Evolutionary conservation across 53 echinoderm and acorn worm genomes (phyloP).

Genomic region (Apostichopus leukothele): DNA sequence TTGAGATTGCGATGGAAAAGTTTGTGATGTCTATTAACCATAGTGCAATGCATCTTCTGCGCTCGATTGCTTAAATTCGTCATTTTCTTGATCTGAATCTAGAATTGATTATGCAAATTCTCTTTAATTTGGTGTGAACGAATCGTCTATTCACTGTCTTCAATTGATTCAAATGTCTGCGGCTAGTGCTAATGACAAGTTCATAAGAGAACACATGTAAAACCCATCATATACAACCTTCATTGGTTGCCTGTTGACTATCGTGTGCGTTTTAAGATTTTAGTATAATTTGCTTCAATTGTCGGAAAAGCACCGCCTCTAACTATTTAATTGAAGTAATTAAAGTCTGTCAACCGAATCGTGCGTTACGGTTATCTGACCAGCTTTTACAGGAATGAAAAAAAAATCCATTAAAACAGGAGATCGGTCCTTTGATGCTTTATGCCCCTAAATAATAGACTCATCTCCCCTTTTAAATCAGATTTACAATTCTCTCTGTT

Average conservation of each 20-base stretch:
- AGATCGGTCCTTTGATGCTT: constrained; percentile 8
- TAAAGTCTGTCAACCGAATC: background rate
- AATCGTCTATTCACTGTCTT: background rate
- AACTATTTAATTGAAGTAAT: background rate
- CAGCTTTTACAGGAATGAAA: background rate
- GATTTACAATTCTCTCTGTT: constrained; percentile 12
- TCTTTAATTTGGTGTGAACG: background rate
- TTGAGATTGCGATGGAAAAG: background rate
- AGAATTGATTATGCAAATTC: background rate
- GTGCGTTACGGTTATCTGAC: no score
- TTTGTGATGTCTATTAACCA: background rate
- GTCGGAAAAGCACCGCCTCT: background rate
- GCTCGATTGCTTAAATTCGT: constrained; percentile 13
- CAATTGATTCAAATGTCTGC: background rate
- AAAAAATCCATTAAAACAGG: background rate
- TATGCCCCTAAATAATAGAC: constrained; percentile 4
- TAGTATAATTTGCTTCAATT: background rate
- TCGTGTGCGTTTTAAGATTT: background rate
- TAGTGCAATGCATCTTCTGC: background rate
- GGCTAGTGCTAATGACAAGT: background rate
- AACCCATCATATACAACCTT: background rate
- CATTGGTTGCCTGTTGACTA: constrained; percentile 15
- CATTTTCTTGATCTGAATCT: background rate
- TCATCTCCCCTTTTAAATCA: background rate
- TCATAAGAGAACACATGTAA: background rate